These are phyloP conservation scores for Sarcophilus harrisii DNA, from an alignment of 2,797 vertebrate species.

Conservation along the genomic window DNA sequence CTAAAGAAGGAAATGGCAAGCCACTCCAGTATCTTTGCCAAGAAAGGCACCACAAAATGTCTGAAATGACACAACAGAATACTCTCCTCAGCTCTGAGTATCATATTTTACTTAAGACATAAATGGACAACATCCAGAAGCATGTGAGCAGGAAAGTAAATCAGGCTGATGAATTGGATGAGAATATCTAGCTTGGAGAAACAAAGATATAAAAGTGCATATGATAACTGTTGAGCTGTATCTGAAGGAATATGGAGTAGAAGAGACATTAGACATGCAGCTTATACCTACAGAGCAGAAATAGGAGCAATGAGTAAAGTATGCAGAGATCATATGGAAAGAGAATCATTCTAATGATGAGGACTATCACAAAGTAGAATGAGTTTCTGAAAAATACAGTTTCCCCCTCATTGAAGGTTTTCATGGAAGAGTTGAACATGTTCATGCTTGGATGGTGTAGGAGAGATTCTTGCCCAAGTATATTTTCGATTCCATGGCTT, in stretches of 20 bases:
- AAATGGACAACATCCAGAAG: not conserved
- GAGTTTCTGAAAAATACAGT: not conserved
- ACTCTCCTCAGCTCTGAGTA: not conserved
- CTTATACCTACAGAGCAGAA: not conserved
- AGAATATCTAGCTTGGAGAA: not conserved
- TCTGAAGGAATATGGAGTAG: not conserved
- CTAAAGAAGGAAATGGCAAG: not conserved
- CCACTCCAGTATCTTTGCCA: not conserved
- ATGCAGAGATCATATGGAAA: not conserved
- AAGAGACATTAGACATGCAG: not conserved
- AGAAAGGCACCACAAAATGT: not conserved
- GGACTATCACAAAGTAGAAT: not conserved
- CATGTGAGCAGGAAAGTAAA: not conserved
- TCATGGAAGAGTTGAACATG: not conserved
- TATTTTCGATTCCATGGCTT: not conserved
- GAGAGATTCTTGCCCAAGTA: not conserved
- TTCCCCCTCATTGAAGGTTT: not conserved
- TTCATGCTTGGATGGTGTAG: not conserved
- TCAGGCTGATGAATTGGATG: not conserved
- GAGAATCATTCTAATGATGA: not conserved
- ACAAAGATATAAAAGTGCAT: not conserved
- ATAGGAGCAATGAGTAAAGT: not conserved
- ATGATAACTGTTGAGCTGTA: not conserved
- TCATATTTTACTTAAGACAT: not conserved
- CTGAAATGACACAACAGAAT: not conserved